phyloP scores from a whole-genome alignment of 2,113 vertebrate genomes.

The Chloropsis cyanopogon region DNA sequence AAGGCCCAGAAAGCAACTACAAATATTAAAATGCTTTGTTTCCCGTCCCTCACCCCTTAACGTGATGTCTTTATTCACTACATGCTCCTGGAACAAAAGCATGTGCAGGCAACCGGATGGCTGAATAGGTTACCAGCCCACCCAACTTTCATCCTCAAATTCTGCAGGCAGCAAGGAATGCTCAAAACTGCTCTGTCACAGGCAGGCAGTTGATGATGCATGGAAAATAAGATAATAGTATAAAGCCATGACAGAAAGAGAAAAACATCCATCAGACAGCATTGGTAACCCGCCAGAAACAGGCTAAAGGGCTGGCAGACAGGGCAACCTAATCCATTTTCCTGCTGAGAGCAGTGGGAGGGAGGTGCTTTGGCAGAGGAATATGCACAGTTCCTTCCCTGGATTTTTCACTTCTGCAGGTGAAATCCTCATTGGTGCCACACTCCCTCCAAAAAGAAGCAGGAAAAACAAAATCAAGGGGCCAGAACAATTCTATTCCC shows the following conservation, averaged over 20 bases:
- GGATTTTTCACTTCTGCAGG: background rate
- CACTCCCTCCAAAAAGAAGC: background rate
- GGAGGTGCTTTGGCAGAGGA: background rate
- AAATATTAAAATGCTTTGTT: slow-evolving; percentile 11
- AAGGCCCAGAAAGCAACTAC: slow-evolving; percentile 2
- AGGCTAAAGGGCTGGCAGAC: background rate
- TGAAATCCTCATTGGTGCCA: background rate
- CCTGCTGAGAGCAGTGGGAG: background rate
- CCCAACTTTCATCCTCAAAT: slow-evolving; percentile 11
- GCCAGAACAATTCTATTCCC: background rate
- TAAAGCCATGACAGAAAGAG: slow-evolving; percentile 31
- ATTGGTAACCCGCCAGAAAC: background rate
- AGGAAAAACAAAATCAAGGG: background rate
- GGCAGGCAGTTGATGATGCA: slow-evolving; percentile 47
- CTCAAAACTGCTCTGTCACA: slow-evolving; percentile 50
- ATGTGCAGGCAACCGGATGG: background rate
- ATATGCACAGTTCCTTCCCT: background rate
- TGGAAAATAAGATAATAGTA: slow-evolving; percentile 25
- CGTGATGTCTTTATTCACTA: background rate
- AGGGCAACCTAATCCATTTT: background rate
- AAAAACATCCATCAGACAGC: slow-evolving; percentile 16
- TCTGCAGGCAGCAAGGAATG: slow-evolving; percentile 24
- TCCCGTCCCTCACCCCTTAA: background rate
- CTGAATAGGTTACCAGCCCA: background rate
- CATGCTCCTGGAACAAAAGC: background rate